phyloP scores from a whole-genome alignment of 2,797 vertebrate genomes.

The Typhlichthys subterraneus region DNA sequence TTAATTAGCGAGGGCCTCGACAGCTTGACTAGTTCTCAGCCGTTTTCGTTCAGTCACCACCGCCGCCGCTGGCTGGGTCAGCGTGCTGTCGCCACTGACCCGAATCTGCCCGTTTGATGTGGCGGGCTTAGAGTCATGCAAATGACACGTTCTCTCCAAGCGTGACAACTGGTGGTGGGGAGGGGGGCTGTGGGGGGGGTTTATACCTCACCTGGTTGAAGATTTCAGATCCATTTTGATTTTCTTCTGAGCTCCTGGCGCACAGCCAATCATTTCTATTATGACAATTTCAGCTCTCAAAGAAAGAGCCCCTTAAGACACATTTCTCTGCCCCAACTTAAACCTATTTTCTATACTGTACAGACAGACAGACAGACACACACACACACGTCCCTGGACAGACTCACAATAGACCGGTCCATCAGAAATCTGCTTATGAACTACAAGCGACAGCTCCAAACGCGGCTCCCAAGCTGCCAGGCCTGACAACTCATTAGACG shows the following conservation, averaged over 20 bases:
- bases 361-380: slow-evolving; percentile 6
- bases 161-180: slow-evolving; percentile 26
- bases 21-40: slow-evolving; percentile 27
- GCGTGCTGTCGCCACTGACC: slow-evolving; percentile 65
- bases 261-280: not conserved
- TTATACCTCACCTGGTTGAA: slow-evolving; percentile 29
- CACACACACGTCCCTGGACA: slow-evolving; percentile 3
- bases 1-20: slow-evolving; percentile 58
- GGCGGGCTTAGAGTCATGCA: slow-evolving; percentile 59
- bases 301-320: slow-evolving; percentile 20
- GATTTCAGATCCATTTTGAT: not conserved
- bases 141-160: slow-evolving; percentile 49
- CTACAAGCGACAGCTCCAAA: slow-evolving; percentile 45
- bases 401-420: slow-evolving; percentile 15
- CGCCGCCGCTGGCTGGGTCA: slow-evolving; percentile 65
- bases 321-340: slow-evolving; percentile 6
- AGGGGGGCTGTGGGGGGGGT: not conserved
- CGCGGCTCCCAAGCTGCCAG: slow-evolving; percentile 41
- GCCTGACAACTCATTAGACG: slow-evolving; percentile 73
- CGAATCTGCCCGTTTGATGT: slow-evolving; percentile 67
- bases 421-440: slow-evolving; percentile 42
- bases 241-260: slow-evolving; percentile 7
- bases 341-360: not conserved
- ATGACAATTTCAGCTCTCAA: slow-evolving; percentile 23
- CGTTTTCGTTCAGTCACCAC: slow-evolving; percentile 58